phyloP scores from a whole-genome alignment of 2,888 invertebrate genomes.

The Agapetus fuscipes region DNA sequence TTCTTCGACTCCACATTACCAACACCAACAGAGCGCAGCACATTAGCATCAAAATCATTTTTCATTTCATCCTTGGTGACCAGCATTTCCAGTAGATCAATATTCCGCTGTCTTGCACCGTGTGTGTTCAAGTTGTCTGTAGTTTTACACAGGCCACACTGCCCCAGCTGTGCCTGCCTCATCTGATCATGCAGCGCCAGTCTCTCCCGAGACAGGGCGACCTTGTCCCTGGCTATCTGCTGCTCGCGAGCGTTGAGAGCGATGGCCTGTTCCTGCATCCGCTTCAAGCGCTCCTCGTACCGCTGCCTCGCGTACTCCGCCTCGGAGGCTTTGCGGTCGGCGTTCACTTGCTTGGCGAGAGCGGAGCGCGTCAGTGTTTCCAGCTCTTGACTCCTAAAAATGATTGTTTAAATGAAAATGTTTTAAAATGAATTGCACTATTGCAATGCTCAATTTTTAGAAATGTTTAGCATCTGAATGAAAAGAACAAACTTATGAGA shows the following conservation, averaged over 20 bases:
- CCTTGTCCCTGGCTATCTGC: slow-evolving; percentile 51
- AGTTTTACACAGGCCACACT: slow-evolving; percentile 12
- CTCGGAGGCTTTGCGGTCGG: slow-evolving; percentile 45
- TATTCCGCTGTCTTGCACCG: no score
- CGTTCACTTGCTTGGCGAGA: slow-evolving; percentile 49
- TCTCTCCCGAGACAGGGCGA: slow-evolving; percentile 48
- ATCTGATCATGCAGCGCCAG: slow-evolving; percentile 44
- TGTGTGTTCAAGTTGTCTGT: not conserved
- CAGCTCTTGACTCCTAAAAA: slow-evolving; percentile 37
- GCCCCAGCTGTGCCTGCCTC: slow-evolving; percentile 33
- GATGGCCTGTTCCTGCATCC: slow-evolving; percentile 47
- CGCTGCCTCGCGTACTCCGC: slow-evolving; percentile 44
- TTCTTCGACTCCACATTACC: no score
- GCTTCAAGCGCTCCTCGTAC: slow-evolving; percentile 47
- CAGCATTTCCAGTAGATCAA: no score
- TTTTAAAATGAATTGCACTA: no score
- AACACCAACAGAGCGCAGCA: no score
- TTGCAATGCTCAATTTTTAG: no score
- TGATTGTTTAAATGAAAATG: no score
- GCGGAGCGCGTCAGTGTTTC: slow-evolving; percentile 46
- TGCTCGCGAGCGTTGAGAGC: slow-evolving; percentile 48
- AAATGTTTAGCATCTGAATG: no score
- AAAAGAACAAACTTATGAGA: no score
- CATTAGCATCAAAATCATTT: no score
- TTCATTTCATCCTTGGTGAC: no score